phyloP scores from a whole-genome alignment of 2,113 vertebrate genomes.

The Rattus rattus region DNA sequence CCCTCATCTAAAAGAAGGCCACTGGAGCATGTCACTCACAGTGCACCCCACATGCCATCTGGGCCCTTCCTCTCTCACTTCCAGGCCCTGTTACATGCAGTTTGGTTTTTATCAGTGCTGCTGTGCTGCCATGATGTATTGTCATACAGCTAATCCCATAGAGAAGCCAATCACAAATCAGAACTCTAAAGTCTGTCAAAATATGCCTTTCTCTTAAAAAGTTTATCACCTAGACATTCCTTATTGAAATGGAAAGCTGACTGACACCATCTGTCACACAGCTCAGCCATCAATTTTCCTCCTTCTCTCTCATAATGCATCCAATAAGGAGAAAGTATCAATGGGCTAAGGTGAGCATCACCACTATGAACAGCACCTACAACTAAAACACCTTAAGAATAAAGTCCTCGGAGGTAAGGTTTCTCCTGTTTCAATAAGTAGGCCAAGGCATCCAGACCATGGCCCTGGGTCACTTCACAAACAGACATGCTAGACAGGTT shows the following conservation, averaged over 20 bases:
- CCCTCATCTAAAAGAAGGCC: neutral
- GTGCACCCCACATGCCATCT: neutral
- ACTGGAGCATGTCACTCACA: neutral
- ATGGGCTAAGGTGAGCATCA: neutral
- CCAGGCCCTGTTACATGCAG: neutral
- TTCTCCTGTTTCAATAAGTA: neutral
- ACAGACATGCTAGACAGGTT: neutral
- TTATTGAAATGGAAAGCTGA: neutral
- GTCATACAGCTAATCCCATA: neutral
- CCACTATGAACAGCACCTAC: neutral
- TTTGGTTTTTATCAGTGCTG: neutral
- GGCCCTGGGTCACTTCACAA: neutral
- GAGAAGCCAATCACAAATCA: neutral
- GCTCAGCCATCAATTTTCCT: neutral
- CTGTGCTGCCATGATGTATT: too few species aligned
- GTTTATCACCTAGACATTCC: neutral
- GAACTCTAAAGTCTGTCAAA: neutral
- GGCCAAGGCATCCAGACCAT: neutral
- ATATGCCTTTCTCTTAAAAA: neutral
- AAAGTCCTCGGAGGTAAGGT: neutral
- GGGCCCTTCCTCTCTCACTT: neutral
- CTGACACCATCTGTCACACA: neutral
- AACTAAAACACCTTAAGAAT: neutral
- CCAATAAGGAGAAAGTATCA: neutral
- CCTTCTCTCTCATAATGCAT: neutral